Conservation (phyloP, 2,113 vertebrate species). For the Porphyrio hochstetteri region DNA sequence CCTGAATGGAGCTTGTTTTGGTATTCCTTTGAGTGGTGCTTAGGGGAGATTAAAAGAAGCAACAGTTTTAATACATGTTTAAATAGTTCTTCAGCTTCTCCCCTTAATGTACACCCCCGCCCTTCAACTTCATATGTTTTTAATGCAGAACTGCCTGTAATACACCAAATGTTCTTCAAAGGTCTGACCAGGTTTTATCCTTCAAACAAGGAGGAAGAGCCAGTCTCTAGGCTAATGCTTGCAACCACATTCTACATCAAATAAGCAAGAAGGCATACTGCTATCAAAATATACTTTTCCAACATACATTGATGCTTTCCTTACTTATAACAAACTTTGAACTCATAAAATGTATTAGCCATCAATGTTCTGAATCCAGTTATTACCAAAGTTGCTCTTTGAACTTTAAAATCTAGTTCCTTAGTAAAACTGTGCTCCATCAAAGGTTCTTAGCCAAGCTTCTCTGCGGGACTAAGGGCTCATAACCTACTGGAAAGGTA, state of each 20-base stretch:
- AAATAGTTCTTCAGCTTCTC: not conserved
- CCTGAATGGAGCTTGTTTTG: slow-evolving; percentile 93
- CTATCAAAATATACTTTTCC: not conserved
- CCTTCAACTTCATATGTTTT: not conserved
- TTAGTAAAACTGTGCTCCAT: not conserved
- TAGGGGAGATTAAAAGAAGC: not conserved
- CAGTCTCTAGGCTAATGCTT: not conserved
- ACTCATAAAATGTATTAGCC: not conserved
- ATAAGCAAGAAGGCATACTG: not conserved
- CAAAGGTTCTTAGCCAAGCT: not conserved
- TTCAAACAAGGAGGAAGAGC: not conserved
- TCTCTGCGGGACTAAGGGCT: not conserved
- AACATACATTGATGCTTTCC: not conserved
- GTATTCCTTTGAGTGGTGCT: slow-evolving; percentile 97
- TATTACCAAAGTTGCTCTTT: not conserved
- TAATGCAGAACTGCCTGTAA: not conserved
- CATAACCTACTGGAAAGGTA: accelerated
- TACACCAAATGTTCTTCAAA: not conserved
- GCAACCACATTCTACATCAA: not conserved
- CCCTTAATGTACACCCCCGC: accelerated
- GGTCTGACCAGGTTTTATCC: not conserved
- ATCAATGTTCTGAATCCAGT: not conserved
- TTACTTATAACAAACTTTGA: not conserved
- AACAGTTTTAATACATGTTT: not conserved
- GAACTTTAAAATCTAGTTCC: not conserved